Base-by-base conservation (phyloP, 2,888 invertebrate species). In the Cantharis flavilabris region DNA sequence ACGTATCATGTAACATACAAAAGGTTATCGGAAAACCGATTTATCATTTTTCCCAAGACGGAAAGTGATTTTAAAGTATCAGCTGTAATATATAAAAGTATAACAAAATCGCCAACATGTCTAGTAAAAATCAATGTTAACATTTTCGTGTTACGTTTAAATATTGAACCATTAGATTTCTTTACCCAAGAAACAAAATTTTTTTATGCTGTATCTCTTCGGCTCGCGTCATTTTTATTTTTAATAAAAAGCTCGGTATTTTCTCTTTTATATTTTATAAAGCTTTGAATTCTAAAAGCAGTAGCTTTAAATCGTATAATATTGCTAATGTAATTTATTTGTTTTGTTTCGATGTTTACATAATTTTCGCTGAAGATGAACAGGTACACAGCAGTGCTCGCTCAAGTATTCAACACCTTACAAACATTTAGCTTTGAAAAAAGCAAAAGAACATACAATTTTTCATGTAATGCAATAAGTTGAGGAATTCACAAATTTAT, bases 1-100 rank as follows among this genome's bases (percentile, higher is more conserved):
- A 73, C 69, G 69, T 69, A 73, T 73, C 73, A 73, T 69, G 73
- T 73, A 73, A 73, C 73, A 70, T 73, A 70, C 69, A 73, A 49
- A 62, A 73, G 70, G 73, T 73, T 73, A 73, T 73, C 73, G 69
- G 70, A 63, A 63, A 69, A 63, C 73, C 69, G 69, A 69, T 73
- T 73, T 63, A 73, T 73, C 73, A 73, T 70, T 64, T 73, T 73
- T 49, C 28, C 11, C 69, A 64, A 73, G 69, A 73, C 69, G 73
- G 69, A 62, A 70, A 73, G 69, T 73, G 73, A 73, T 69, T 73
- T 73, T 69, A 70, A 70, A 73, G 69, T 73, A 70, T 63, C 70
- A 64, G 69, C 62, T 62, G 30, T 62, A 70, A 30, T 69, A 62
- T 69, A 70, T 73, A 49, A 63, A 73, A 28, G 30, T 67, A 72